These are phyloP conservation scores for Chloebia gouldiae DNA, from an alignment of 2,113 vertebrate genomes.

Conservation along the genomic window DNA sequence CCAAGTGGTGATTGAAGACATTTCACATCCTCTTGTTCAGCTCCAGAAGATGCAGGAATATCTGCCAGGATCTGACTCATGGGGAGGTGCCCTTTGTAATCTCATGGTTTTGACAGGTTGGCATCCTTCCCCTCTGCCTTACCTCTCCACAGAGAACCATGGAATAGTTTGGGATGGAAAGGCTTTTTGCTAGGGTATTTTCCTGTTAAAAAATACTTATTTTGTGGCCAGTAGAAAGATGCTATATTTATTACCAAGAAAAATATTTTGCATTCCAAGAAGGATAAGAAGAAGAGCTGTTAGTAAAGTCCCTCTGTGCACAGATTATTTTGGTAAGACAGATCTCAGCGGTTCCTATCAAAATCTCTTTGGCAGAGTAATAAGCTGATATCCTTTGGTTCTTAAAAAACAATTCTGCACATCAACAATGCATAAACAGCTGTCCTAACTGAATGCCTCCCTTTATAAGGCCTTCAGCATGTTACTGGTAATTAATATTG, in stretches of 20 bases:
- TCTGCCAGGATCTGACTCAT: not conserved
- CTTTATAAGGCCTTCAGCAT: not conserved
- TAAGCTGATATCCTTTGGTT: not conserved
- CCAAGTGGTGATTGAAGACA: too few species aligned
- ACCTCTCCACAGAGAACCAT: not conserved
- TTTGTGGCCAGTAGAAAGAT: not conserved
- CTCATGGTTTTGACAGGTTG: not conserved
- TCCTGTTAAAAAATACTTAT: not conserved
- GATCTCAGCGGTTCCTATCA: not conserved
- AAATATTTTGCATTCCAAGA: not conserved
- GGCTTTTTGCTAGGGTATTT: not conserved
- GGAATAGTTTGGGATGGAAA: not conserved
- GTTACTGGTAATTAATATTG: not conserved
- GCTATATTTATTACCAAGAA: not conserved
- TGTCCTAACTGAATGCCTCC: not conserved
- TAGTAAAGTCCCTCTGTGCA: not conserved
- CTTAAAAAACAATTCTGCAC: not conserved
- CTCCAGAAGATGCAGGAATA: not conserved
- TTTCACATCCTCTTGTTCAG: not conserved
- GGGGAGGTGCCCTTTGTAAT: not conserved
- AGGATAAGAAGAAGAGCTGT: not conserved
- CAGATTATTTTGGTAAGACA: not conserved
- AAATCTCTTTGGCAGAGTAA: not conserved
- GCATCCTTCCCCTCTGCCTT: not conserved
- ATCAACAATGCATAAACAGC: not conserved